Base-by-base conservation (phyloP, 1,140 invertebrate species). In the Drosophila hydei region DNA sequence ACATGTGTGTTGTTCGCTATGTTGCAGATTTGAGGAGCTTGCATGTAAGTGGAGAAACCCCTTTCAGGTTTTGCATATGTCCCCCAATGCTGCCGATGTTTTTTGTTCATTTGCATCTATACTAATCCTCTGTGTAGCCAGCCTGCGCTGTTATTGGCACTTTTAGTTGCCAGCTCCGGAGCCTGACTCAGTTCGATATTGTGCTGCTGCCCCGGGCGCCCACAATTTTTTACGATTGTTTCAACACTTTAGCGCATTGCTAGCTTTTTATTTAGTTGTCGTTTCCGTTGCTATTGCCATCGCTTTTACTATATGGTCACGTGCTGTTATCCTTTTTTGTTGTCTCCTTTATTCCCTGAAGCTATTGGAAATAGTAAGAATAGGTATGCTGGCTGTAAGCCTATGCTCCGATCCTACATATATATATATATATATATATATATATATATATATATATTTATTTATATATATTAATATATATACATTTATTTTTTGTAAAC, bases 201-300 rank as follows among this genome's bases (percentile, higher is more conserved):
- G 61, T 71, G 51, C 62, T 55, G 54, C 38, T 60, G 51, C 73
- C 62, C 54, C 36, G 42, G 76, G 48, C 48, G 69, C 75, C 81
- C 74, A 80, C 77, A 68, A 70, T 71, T 87, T 81, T 87, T 83
- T 87, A 88, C 83, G 83, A 88, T 81, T 87, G 83, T 87, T 87
- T 87, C 81, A 87, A 87, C 81, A 87, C 81, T 87, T 88, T 87
- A 65, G 75, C 78, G 80, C 80, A 84, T 77, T 84, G 81, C 74
- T 51, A 56, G 70, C 60, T 76, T 75, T 72, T 61, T 74, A 80
- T 79, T 68, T 74, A 77, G 76, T 84, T 85, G 54, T 19, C 43
- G 40, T 16, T 45, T 58, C 21, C 58, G 12, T 33, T 50, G 18
- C 42, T 14, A 4, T 21, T 58, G 52, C 47, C 21, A 23, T 23